phyloP scores from a whole-genome alignment of 1,140 invertebrate genomes.

The Sitophilus oryzae region DNA sequence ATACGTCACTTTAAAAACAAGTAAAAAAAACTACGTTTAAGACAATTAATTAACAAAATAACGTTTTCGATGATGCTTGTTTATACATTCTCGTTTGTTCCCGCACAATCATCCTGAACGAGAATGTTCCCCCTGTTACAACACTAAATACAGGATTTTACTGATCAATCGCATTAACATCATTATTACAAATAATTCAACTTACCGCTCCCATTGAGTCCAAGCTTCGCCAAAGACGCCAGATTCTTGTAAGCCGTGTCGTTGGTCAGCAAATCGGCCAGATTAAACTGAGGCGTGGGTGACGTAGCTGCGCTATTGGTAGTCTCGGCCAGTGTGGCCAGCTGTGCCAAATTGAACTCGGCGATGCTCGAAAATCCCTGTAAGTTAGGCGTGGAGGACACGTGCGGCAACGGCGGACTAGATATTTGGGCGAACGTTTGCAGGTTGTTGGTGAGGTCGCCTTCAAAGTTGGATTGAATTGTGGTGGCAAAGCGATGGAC shows the following conservation, averaged over 20 bases:
- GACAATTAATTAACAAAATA: too few relatives aligned
- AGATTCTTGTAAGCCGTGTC: slow-evolving; percentile 81
- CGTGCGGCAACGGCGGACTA: slow-evolving; percentile 44
- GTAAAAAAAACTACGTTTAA: too few relatives aligned
- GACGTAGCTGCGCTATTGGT: slow-evolving; percentile 57
- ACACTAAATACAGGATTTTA: too few relatives aligned
- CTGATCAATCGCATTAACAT: too few relatives aligned
- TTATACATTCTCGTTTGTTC: too few relatives aligned
- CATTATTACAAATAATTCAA: background rate
- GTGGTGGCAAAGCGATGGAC: slow-evolving; percentile 60
- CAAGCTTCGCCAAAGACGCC: slow-evolving; percentile 81
- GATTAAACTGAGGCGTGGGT: slow-evolving; percentile 60
- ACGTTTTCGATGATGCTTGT: too few relatives aligned
- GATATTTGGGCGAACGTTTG: slow-evolving; percentile 48
- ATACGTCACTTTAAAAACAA: too few relatives aligned
- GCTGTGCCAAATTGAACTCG: slow-evolving; percentile 75
- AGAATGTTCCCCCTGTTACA: too few relatives aligned
- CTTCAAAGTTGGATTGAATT: slow-evolving; percentile 73
- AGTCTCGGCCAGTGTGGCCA: slow-evolving; percentile 71
- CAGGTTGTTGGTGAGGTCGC: slow-evolving; percentile 45
- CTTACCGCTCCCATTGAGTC: slow-evolving; percentile 43
- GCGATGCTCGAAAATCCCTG: slow-evolving; percentile 65
- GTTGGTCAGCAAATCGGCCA: slow-evolving; percentile 68
- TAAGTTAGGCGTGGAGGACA: slow-evolving; percentile 45
- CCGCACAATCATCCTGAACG: too few relatives aligned